Conservation (phyloP, 2,888 invertebrate genomes). For the Pollenia labialis region DNA sequence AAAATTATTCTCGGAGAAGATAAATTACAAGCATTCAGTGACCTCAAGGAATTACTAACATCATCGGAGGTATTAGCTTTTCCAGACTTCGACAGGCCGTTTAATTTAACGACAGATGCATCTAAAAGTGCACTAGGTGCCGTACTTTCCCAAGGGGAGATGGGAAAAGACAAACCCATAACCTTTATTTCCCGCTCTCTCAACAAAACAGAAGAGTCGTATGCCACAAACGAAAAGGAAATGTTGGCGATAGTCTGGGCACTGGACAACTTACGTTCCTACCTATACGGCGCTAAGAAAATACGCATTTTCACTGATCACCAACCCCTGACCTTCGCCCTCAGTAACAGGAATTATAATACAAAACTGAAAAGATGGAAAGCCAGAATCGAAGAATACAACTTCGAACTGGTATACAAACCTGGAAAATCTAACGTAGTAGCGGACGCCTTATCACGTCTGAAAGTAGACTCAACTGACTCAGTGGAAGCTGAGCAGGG, state of each 20-base stretch:
- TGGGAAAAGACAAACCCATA: constrained; percentile 46
- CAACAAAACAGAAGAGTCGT: constrained; percentile 39
- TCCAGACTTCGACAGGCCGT: constrained; percentile 69
- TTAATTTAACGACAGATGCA: constrained; percentile 71
- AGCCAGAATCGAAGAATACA: too few species aligned
- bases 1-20: constrained; percentile 32
- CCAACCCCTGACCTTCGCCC: too few species aligned
- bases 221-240: constrained; percentile 53
- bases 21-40: constrained; percentile 48
- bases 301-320: constrained; percentile 52
- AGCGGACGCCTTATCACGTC: constrained; percentile 26
- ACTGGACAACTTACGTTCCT: constrained; percentile 26
- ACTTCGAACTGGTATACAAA: too few species aligned
- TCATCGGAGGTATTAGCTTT: constrained; percentile 66
- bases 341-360: constrained; percentile 49
- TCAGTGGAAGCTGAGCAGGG: not conserved
- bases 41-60: constrained; percentile 50
- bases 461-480: constrained; percentile 32
- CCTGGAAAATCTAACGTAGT: too few species aligned
- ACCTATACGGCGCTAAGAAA: constrained; percentile 49
- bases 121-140: constrained; percentile 65
- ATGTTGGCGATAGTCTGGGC: constrained; percentile 44
- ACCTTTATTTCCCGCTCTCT: constrained; percentile 41
- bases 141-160: constrained; percentile 58
- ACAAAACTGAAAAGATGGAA: constrained; percentile 30